Evolutionary conservation across 2,888 invertebrate genomes (phyloP).

Genomic region (Cinara cedri): DNA sequence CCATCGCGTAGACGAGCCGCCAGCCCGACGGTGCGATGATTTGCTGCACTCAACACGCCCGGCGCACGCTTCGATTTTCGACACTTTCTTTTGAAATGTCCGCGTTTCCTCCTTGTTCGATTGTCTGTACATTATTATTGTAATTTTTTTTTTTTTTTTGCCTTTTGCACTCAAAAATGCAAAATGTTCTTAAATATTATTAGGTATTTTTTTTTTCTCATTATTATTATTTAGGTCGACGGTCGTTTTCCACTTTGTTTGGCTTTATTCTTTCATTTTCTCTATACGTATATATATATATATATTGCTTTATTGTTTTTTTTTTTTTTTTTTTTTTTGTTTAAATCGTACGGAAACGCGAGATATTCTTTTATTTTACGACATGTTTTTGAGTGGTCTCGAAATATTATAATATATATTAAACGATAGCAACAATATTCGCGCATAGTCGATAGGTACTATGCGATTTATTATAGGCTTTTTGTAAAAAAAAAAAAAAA

Average conservation of each 20-base stretch:
- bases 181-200: background rate
- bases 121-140: background rate
- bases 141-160: background rate
- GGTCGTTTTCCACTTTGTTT: constrained; percentile 27
- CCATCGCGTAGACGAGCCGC: constrained; percentile 59
- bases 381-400: constrained; percentile 49
- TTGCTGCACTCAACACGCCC: too few relatives aligned
- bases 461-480: background rate
- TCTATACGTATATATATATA: background rate
- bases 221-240: constrained; percentile 29
- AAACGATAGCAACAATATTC: constrained; percentile 18
- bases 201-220: background rate
- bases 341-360: constrained; percentile 57
- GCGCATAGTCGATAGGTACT: too few relatives aligned
- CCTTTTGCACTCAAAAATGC: background rate
- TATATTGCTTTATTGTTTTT: background rate
- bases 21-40: background rate
- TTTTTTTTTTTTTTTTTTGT: background rate
- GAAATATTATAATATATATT: constrained; percentile 32
- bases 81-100: background rate
- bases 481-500: too few relatives aligned
- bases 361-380: constrained; percentile 58
- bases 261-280: background rate
- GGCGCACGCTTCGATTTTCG: background rate
- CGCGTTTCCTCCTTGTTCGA: constrained; percentile 26